Percentiles rank a stretch among this genome's conserved stretches.
Evolutionary conservation across 2,888 invertebrate species (phyloP).

Genomic region (Noctua comes): DNA sequence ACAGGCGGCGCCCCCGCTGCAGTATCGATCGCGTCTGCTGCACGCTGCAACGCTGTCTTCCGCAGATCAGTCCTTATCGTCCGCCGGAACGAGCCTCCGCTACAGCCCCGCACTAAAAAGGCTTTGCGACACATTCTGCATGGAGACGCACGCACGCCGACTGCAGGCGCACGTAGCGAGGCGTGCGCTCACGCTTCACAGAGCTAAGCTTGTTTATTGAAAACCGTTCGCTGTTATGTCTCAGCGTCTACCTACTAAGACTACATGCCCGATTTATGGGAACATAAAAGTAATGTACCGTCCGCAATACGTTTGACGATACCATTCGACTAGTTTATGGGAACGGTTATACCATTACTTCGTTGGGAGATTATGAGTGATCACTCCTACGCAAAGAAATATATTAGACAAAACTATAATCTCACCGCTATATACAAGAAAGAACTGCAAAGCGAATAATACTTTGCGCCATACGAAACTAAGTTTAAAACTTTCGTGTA

Average conservation of each 20-base stretch:
- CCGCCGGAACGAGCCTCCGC: conserved; percentile 82
- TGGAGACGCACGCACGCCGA: conserved; percentile 76
- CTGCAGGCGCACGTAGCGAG: conserved; percentile 72
- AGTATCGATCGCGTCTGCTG: conserved; percentile 89
- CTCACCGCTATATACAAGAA: conserved; percentile 36
- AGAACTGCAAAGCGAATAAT: conserved; percentile 55
- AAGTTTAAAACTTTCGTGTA: conserved; percentile 69
- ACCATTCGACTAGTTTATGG: conserved; percentile 54
- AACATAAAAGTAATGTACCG: conserved; percentile 69
- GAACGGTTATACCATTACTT: conserved; percentile 30
- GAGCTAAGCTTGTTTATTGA: conserved; percentile 81
- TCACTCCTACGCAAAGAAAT: conserved; percentile 2
- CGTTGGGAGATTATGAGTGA: conserved; percentile 38
- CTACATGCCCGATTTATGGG: conserved; percentile 69
- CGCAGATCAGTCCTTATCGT: conserved; percentile 90
- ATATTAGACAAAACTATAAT: conserved; percentile 16
- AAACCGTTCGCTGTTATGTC: conserved; percentile 74
- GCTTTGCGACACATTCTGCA: conserved; percentile 79
- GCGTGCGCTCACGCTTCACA: conserved; percentile 78
- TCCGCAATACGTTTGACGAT: conserved; percentile 60
- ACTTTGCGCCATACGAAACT: conserved; percentile 63
- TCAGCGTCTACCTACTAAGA: conserved; percentile 68
- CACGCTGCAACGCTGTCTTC: conserved; percentile 89
- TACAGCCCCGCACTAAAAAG: conserved; percentile 80
- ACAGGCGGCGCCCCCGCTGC: conserved; percentile 78